Conservation (phyloP, 2,797 vertebrate species). For the Gymnodraco acuticeps region DNA sequence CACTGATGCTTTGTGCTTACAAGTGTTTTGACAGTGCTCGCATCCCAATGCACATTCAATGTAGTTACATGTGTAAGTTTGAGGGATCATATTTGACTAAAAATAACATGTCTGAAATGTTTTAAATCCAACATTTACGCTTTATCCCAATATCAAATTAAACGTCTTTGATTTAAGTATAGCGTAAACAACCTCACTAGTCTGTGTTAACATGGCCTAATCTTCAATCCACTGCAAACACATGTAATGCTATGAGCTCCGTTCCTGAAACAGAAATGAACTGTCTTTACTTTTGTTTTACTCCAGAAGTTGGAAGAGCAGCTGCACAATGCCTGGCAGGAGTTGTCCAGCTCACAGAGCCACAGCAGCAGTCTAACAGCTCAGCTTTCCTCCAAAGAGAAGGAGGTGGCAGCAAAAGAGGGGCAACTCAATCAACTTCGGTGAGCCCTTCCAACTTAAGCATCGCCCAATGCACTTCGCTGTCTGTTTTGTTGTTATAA, state of each 20-base stretch:
- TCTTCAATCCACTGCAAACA: slow-evolving; percentile 8
- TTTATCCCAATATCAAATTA: not conserved
- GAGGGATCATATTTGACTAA: not conserved
- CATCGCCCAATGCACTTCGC: not conserved
- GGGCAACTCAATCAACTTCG: slow-evolving; percentile 70
- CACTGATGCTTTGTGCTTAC: not conserved
- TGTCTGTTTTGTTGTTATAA: slow-evolving; percentile 5
- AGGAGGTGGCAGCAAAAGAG: slow-evolving; percentile 68
- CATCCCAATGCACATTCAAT: not conserved
- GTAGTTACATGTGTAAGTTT: not conserved
- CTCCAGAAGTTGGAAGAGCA: slow-evolving; percentile 77
- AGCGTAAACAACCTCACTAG: not conserved
- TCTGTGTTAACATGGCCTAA: not conserved
- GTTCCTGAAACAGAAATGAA: slow-evolving; percentile 9
- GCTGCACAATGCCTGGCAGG: slow-evolving; percentile 60
- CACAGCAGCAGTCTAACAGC: slow-evolving; percentile 56
- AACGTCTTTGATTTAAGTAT: not conserved
- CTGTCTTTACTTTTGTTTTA: slow-evolving; percentile 2
- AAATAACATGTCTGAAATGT: not conserved
- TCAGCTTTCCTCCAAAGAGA: slow-evolving; percentile 74
- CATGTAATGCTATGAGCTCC: not conserved
- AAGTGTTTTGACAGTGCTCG: slow-evolving; percentile 13
- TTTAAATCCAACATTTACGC: not conserved
- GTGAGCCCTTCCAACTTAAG: slow-evolving; percentile 60
- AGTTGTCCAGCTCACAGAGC: slow-evolving; percentile 67